Percentiles rank a stretch among this genome's conserved stretches.
Conservation (phyloP, 2,888 invertebrate genomes). For the Halocaridina rubra region DNA sequence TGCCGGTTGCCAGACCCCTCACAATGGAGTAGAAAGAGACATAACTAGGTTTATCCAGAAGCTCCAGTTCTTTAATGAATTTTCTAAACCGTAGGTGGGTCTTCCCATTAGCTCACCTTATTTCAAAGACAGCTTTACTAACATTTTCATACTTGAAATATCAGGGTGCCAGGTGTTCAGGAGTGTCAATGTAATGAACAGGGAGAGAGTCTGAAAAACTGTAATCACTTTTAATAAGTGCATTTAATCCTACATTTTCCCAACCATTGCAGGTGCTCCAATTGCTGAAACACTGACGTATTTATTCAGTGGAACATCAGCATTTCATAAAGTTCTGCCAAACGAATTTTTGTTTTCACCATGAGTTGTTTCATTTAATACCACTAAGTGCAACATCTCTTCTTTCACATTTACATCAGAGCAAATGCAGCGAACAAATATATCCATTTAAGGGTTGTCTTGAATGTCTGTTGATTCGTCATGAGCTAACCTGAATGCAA, state of each 20-base stretch:
- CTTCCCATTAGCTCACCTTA: background rate
- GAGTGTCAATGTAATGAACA: background rate
- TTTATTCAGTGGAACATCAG: background rate
- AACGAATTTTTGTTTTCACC: background rate
- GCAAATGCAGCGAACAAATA: background rate
- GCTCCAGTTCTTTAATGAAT: background rate
- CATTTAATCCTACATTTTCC: background rate
- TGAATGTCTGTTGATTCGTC: constrained; percentile 5
- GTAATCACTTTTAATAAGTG: background rate
- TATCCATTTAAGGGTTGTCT: background rate
- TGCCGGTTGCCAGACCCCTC: background rate
- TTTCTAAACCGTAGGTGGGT: background rate
- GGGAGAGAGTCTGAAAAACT: background rate
- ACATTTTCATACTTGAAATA: constrained; percentile 7
- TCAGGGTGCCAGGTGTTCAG: background rate
- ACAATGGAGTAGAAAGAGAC: background rate
- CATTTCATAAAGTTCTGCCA: background rate
- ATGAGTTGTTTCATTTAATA: background rate
- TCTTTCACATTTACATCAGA: background rate
- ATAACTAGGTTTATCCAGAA: background rate
- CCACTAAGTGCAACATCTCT: background rate
- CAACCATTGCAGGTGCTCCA: background rate
- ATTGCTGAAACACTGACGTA: background rate
- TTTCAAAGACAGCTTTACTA: background rate
- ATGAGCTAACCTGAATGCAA: background rate